Conservation (phyloP, 2,113 vertebrate species). For the Mellivora capensis region DNA sequence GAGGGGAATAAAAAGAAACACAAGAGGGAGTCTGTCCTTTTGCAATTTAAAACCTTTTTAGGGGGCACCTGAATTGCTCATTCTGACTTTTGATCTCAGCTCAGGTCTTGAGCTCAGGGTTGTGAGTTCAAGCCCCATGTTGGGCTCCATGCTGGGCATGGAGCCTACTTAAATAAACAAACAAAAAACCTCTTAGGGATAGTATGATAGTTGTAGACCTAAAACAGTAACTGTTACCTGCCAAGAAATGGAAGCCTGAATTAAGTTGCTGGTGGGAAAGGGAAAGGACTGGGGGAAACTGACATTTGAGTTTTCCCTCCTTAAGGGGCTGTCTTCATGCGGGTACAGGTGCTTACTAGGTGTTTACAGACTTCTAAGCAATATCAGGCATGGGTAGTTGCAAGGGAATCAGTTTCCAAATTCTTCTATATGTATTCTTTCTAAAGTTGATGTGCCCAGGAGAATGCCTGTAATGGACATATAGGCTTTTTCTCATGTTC, state of each 20-base stretch:
- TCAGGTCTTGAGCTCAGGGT: neutral
- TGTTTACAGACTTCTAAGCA: neutral
- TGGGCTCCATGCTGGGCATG: neutral
- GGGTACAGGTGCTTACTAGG: neutral
- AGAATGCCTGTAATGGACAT: neutral
- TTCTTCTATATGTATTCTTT: neutral
- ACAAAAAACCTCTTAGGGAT: neutral
- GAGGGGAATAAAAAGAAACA: neutral
- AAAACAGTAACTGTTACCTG: neutral
- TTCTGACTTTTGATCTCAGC: neutral
- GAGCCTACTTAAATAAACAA: neutral
- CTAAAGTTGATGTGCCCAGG: neutral
- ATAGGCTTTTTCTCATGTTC: neutral
- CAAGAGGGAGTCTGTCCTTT: neutral
- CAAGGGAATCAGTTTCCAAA: neutral
- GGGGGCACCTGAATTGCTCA: neutral
- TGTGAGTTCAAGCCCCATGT: no score
- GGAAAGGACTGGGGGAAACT: neutral
- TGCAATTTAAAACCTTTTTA: slow-evolving; percentile 11
- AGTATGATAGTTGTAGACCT: neutral
- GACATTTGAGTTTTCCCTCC: neutral
- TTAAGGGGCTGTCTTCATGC: neutral
- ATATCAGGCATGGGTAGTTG: neutral
- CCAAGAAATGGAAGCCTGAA: neutral
- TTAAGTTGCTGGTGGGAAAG: neutral